Percentiles rank a stretch among this genome's conserved stretches.
Evolutionary conservation across 2,113 vertebrate genomes (phyloP).

Genomic region (Tachycineta bicolor): DNA sequence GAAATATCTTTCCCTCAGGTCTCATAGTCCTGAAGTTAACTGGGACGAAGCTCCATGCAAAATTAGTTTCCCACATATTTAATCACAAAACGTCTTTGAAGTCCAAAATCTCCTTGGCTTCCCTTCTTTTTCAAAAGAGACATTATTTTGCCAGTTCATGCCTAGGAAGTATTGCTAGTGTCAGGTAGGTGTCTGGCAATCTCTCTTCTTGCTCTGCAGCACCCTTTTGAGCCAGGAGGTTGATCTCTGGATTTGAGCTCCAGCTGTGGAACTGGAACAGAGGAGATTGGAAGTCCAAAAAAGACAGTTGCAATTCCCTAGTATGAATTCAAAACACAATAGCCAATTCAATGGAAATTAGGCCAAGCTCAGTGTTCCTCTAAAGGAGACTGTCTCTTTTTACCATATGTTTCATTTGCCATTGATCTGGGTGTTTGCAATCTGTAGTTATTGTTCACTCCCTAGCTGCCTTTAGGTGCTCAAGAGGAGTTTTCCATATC

Average conservation of each 20-base stretch:
- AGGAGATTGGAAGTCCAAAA: neutral
- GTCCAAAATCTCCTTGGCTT: neutral
- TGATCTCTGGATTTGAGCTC: neutral
- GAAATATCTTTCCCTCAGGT: neutral
- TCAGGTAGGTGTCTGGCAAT: neutral
- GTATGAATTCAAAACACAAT: neutral
- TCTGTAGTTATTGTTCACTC: conserved; percentile 36
- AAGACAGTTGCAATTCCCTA: neutral
- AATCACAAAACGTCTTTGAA: neutral
- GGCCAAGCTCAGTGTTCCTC: neutral
- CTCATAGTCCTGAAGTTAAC: neutral
- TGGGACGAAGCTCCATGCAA: neutral
- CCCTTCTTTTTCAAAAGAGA: neutral
- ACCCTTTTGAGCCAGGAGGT: neutral
- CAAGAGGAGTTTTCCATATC: conserved; percentile 24
- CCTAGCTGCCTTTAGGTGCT: neutral
- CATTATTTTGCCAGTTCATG: neutral
- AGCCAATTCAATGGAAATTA: neutral
- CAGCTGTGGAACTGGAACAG: neutral
- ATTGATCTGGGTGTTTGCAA: neutral
- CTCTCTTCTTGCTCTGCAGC: neutral
- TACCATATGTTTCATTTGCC: neutral
- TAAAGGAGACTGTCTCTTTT: neutral
- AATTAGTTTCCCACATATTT: neutral
- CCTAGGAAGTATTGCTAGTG: neutral